A percentile compares a stretch with the other conserved stretches of the same genome.
Evolutionary conservation across 2,113 vertebrate species (phyloP).

Genomic region (Polypterus bichir): DNA sequence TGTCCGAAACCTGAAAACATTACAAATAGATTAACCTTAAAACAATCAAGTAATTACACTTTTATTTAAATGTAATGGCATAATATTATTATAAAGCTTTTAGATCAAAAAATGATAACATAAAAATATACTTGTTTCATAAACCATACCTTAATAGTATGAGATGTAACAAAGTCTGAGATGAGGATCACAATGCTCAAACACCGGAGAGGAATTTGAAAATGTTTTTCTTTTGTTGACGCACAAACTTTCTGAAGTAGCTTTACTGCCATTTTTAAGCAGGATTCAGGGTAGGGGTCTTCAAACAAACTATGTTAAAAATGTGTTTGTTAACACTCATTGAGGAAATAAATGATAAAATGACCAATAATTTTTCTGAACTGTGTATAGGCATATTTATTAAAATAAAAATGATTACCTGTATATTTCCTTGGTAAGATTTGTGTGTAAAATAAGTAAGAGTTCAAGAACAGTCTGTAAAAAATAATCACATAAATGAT

Average conservation of each 20-base stretch:
- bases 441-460: too few species aligned
- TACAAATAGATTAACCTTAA: background rate
- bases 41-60: background rate
- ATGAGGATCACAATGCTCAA: constrained; percentile 39
- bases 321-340: background rate
- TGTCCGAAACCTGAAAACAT: background rate
- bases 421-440: too few species aligned
- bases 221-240: constrained; percentile 14
- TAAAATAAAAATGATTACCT: too few species aligned
- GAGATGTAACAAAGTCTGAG: constrained; percentile 21
- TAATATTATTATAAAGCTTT: too few species aligned
- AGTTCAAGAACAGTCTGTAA: too few species aligned
- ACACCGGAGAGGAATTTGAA: constrained; percentile 31
- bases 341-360: background rate
- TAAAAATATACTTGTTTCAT: too few species aligned
- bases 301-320: background rate
- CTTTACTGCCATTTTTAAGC: constrained; percentile 28
- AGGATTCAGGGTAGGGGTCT: constrained; percentile 16
- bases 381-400: too few species aligned
- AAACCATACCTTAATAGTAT: background rate
- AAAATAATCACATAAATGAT: too few species aligned
- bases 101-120: too few species aligned
- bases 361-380: background rate
- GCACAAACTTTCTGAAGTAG: constrained; percentile 45
- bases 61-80: background rate